Evolutionary conservation across 2,888 invertebrate genomes (phyloP).

Genomic region (Standfussiana lucernea): DNA sequence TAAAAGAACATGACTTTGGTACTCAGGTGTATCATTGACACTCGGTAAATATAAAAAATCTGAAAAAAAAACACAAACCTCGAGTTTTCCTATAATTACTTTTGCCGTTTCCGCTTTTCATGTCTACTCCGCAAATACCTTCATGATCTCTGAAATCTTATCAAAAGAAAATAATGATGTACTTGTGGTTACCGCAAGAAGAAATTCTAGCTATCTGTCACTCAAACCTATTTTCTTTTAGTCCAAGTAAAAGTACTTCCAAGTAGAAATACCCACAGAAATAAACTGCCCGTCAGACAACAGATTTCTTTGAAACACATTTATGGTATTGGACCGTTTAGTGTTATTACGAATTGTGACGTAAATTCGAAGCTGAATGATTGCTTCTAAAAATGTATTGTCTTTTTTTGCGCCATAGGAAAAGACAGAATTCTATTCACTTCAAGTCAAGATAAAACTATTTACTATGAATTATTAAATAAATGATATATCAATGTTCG

Average conservation of each 20-base stretch:
- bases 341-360: conserved; percentile 21
- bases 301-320: conserved; percentile 14
- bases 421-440: background rate
- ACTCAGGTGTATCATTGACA: too few relatives aligned
- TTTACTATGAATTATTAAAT: background rate
- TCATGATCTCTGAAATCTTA: background rate
- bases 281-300: conserved; percentile 4
- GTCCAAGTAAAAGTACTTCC: background rate
- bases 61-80: background rate
- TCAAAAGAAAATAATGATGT: background rate
- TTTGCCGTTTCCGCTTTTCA: background rate
- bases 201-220: conserved; percentile 5
- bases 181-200: background rate
- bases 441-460: background rate
- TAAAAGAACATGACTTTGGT: too few relatives aligned
- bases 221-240: background rate
- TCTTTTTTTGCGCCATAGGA: background rate
- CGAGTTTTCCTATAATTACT: background rate
- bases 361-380: conserved; percentile 27
- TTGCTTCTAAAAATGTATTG: conserved; percentile 21
- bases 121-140: background rate
- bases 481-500: background rate
- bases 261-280: conserved; percentile 4
- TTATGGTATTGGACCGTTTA: conserved; percentile 10
- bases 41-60: too few relatives aligned